These are phyloP conservation scores for Anabacerthia variegaticeps DNA, from an alignment of 2,797 vertebrate genomes.

Conservation along the genomic window DNA sequence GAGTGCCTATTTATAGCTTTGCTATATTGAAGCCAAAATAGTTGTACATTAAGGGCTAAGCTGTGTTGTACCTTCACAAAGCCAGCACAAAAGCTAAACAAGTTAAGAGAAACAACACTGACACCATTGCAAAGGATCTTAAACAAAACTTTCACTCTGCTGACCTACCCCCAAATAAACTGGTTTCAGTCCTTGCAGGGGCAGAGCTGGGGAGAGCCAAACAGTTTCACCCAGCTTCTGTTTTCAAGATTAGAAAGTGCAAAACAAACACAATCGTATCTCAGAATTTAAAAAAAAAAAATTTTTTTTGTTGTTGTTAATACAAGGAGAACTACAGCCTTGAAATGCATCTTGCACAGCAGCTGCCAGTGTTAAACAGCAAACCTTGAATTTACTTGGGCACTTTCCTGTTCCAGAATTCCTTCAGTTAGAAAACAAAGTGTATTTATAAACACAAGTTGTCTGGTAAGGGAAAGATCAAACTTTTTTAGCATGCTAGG, in stretches of 20 bases:
- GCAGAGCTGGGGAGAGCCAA: neutral
- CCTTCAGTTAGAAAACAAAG: neutral
- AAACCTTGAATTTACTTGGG: neutral
- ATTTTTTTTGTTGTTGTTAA: neutral
- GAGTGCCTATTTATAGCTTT: slow-evolving; percentile 37
- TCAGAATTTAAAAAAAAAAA: neutral
- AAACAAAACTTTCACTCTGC: neutral
- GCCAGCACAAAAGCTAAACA: neutral
- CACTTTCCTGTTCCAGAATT: neutral
- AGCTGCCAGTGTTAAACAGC: neutral
- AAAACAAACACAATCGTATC: slow-evolving; percentile 22
- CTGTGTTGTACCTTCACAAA: neutral
- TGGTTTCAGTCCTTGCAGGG: neutral
- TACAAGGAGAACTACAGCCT: neutral
- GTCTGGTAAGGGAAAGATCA: neutral
- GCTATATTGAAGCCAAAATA: neutral
- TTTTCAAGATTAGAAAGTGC: slow-evolving; percentile 8
- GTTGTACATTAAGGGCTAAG: neutral
- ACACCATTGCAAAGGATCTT: neutral
- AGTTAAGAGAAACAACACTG: neutral
- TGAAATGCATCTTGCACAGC: neutral
- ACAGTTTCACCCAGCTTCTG: slow-evolving; percentile 10
- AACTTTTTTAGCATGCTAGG: neutral
- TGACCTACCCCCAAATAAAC: neutral
- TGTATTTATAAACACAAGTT: neutral